Evolutionary conservation across 2,888 invertebrate genomes (phyloP).

Genomic region (Eupithecia pulchellata): DNA sequence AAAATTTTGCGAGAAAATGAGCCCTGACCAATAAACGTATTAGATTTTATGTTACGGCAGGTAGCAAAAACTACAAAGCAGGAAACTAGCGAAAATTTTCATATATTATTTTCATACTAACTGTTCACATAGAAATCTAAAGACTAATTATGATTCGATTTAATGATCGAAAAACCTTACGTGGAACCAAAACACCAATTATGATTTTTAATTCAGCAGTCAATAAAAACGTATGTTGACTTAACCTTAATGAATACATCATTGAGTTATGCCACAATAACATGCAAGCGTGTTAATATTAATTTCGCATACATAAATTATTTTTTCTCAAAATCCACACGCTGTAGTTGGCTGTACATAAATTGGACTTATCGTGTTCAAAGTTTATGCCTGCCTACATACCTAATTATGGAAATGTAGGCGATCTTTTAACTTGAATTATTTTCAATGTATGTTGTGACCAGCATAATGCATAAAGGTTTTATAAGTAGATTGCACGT

Average conservation of each 20-base stretch:
- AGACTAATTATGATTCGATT: background rate
- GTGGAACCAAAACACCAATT: background rate
- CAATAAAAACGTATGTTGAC: slow-evolving; percentile 26
- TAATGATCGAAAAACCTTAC: background rate
- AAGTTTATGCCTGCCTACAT: slow-evolving; percentile 79
- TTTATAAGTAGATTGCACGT: slow-evolving; percentile 74
- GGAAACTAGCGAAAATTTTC: background rate
- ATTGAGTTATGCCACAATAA: slow-evolving; percentile 36
- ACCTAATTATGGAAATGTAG: slow-evolving; percentile 73
- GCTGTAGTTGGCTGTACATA: slow-evolving; percentile 69
- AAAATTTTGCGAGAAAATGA: slow-evolving; percentile 76
- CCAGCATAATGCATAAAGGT: slow-evolving; percentile 65
- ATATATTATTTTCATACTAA: background rate
- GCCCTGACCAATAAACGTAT: slow-evolving; percentile 74
- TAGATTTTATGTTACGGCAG: slow-evolving; percentile 64
- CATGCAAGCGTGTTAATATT: slow-evolving; percentile 49
- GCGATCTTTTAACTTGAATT: slow-evolving; percentile 76
- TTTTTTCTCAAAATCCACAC: slow-evolving; percentile 55
- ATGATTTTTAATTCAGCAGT: background rate
- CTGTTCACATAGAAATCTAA: background rate
- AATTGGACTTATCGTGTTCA: slow-evolving; percentile 78
- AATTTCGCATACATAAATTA: slow-evolving; percentile 46
- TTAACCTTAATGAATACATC: slow-evolving; percentile 36
- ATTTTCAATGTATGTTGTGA: slow-evolving; percentile 72
- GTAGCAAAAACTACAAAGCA: too few relatives aligned